A percentile compares a stretch with the other conserved stretches of the same genome.
Evolutionary conservation across 2,113 vertebrate species (phyloP).

Genomic region (Melanerpes formicivorus): DNA sequence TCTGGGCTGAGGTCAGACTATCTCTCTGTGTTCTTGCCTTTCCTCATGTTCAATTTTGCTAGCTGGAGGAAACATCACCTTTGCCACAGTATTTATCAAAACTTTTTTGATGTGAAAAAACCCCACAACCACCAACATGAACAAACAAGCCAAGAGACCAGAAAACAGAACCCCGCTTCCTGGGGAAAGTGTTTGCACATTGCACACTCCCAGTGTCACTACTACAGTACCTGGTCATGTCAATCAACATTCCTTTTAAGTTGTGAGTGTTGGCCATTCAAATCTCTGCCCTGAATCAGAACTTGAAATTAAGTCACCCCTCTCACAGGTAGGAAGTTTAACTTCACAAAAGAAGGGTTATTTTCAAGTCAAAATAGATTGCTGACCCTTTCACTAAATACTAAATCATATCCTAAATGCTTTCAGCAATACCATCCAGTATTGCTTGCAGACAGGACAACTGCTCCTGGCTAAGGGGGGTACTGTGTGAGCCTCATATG

Average conservation of each 20-base stretch:
- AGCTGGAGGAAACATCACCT: neutral
- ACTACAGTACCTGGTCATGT: neutral
- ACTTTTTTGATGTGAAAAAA: neutral
- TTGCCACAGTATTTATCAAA: neutral
- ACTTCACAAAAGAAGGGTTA: neutral
- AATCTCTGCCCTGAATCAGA: neutral
- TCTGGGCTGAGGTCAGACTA: neutral
- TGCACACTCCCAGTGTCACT: neutral
- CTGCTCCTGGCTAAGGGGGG: neutral
- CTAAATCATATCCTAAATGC: neutral
- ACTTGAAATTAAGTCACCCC: neutral
- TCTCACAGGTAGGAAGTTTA: neutral
- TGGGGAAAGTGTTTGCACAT: neutral
- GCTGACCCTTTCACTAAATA: neutral
- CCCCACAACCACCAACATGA: neutral
- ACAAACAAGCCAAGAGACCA: no score
- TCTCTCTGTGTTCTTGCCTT: neutral
- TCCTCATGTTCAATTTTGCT: neutral
- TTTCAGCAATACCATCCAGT: neutral
- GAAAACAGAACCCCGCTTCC: neutral
- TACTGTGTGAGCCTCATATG: neutral
- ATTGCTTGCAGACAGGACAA: neutral
- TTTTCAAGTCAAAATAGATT: neutral
- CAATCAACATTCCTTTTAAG: neutral
- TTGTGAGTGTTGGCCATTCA: fast-evolving